These are phyloP conservation scores for Saturnia japonica DNA, from an alignment of 2,888 invertebrate genomes.

Conservation along the genomic window DNA sequence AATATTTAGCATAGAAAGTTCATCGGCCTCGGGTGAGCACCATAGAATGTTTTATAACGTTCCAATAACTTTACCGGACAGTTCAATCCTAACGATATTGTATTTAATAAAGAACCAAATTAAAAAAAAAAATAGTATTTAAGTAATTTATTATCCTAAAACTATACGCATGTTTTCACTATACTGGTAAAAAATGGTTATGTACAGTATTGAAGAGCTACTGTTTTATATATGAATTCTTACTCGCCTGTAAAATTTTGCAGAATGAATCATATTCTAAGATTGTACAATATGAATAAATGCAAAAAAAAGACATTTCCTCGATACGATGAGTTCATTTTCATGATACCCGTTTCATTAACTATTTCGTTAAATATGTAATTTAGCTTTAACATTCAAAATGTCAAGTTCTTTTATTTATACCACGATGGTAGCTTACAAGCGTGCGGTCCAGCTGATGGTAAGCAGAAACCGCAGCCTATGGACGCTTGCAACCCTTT, in stretches of 20 bases:
- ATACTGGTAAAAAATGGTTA: constrained; percentile 81
- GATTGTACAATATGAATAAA: constrained; percentile 83
- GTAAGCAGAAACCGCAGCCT: too few species aligned
- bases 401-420: background rate
- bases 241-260: constrained; percentile 83
- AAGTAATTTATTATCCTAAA: constrained; percentile 83
- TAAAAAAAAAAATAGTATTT: constrained; percentile 75
- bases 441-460: too few species aligned
- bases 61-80: constrained; percentile 78
- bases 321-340: constrained; percentile 60
- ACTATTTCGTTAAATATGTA: background rate
- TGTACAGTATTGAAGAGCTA: constrained; percentile 81
- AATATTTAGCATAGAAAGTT: constrained; percentile 78
- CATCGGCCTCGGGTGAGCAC: constrained; percentile 78
- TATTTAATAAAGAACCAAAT: constrained; percentile 83
- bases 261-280: constrained; percentile 82
- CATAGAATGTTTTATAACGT: constrained; percentile 76
- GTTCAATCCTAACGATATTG: constrained; percentile 81
- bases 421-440: too few species aligned
- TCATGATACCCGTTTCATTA: background rate
- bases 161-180: constrained; percentile 83
- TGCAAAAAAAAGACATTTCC: constrained; percentile 81
- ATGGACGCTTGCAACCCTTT: too few species aligned
- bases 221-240: constrained; percentile 83
- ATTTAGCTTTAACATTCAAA: background rate